phyloP scores from a whole-genome alignment of 2,797 vertebrate species.

The Anabacerthia variegaticeps region DNA sequence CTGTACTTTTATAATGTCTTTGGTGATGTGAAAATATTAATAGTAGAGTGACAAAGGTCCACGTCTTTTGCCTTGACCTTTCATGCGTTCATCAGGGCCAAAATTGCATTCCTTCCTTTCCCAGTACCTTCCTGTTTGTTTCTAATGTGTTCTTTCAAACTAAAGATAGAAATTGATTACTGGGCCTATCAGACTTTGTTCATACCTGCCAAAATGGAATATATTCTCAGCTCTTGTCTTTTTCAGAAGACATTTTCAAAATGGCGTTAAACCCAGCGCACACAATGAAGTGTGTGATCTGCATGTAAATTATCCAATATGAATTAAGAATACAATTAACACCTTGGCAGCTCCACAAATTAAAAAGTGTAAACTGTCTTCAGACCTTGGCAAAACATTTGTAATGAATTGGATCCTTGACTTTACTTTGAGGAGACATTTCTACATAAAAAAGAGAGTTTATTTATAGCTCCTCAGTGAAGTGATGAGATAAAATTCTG shows the following conservation, averaged over 20 bases:
- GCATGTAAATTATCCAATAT: background rate
- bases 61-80: background rate
- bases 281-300: background rate
- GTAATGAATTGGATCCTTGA: background rate
- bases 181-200: background rate
- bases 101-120: background rate
- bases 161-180: background rate
- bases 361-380: background rate
- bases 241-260: background rate
- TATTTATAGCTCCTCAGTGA: background rate
- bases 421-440: background rate
- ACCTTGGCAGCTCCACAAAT: background rate
- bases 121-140: background rate
- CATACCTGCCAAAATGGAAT: background rate
- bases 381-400: conserved; percentile 1
- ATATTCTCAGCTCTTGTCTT: background rate
- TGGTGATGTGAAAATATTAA: background rate
- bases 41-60: background rate
- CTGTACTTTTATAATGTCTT: background rate
- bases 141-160: background rate
- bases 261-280: background rate
- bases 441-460: background rate
- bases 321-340: conserved; percentile 21
- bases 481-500: background rate
- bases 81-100: background rate